Evolutionary conservation across 2,888 invertebrate species (phyloP).

Genomic region (Hyppa rectilinea): DNA sequence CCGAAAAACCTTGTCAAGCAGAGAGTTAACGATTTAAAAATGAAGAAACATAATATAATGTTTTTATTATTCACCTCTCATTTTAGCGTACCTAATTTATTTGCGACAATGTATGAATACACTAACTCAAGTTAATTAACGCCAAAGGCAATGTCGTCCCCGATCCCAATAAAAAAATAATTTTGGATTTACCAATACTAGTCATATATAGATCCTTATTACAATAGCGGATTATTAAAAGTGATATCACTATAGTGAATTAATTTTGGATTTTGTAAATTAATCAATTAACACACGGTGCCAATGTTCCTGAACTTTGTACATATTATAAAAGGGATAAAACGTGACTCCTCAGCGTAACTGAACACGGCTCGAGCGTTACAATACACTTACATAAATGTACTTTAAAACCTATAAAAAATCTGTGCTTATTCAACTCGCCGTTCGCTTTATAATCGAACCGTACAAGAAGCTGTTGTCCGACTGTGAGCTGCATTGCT

Average conservation of each 20-base stretch:
- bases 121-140: constrained; percentile 57
- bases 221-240: constrained; percentile 67
- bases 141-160: constrained; percentile 57
- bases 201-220: constrained; percentile 65
- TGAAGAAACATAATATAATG: constrained; percentile 45
- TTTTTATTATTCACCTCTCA: constrained; percentile 35
- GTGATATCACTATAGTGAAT: constrained; percentile 63
- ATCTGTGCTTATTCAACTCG: constrained; percentile 39
- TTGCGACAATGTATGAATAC: constrained; percentile 50
- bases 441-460: constrained; percentile 43
- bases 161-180: constrained; percentile 76
- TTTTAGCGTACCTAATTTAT: constrained; percentile 54
- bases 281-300: constrained; percentile 47
- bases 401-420: constrained; percentile 62
- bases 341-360: constrained; percentile 38
- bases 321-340: constrained; percentile 61
- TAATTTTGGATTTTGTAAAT: constrained; percentile 57
- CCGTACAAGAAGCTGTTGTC: constrained; percentile 47
- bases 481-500: constrained; percentile 43
- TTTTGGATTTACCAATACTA: constrained; percentile 74
- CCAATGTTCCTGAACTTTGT: constrained; percentile 66
- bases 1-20: constrained; percentile 62
- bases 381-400: constrained; percentile 64
- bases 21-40: constrained; percentile 59
- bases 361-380: constrained; percentile 64